Conservation (phyloP, 2,888 invertebrate species). For the Pelosia muscerda region DNA sequence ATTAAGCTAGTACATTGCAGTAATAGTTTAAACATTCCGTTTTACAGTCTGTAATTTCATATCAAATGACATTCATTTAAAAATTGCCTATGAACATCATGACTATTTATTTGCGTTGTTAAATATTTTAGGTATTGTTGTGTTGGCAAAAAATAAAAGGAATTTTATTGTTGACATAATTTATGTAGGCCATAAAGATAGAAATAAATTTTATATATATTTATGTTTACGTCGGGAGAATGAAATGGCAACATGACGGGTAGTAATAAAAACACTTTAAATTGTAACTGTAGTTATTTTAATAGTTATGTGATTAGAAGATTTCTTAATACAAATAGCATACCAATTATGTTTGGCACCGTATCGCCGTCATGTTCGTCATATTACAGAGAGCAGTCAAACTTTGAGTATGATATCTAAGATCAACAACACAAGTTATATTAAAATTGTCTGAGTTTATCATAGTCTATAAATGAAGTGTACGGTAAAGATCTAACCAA, state of each 20-base stretch:
- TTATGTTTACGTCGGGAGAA: conserved; percentile 24
- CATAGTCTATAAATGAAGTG: conserved; percentile 28
- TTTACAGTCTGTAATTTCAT: conserved; percentile 42
- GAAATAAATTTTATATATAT: conserved; percentile 52
- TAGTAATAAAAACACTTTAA: background rate
- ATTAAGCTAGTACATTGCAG: conserved; percentile 37
- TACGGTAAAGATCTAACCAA: background rate
- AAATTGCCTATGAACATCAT: conserved; percentile 42
- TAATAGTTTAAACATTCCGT: conserved; percentile 62
- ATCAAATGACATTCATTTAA: conserved; percentile 31
- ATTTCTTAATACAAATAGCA: background rate
- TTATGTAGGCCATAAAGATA: conserved; percentile 60
- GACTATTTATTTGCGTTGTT: conserved; percentile 59
- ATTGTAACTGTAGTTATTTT: conserved; percentile 2
- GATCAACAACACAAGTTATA: conserved; percentile 15
- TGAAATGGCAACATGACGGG: conserved; percentile 6
- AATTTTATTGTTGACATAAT: conserved; percentile 65
- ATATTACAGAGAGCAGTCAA: background rate
- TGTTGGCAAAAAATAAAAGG: conserved; percentile 56
- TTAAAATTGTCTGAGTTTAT: conserved; percentile 22
- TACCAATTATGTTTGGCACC: background rate
- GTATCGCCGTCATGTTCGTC: conserved; percentile 6
- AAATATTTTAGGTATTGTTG: conserved; percentile 64
- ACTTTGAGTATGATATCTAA: conserved; percentile 11
- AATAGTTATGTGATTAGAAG: background rate